phyloP scores from a whole-genome alignment of 2,113 vertebrate species.

The Butorides virescens region DNA sequence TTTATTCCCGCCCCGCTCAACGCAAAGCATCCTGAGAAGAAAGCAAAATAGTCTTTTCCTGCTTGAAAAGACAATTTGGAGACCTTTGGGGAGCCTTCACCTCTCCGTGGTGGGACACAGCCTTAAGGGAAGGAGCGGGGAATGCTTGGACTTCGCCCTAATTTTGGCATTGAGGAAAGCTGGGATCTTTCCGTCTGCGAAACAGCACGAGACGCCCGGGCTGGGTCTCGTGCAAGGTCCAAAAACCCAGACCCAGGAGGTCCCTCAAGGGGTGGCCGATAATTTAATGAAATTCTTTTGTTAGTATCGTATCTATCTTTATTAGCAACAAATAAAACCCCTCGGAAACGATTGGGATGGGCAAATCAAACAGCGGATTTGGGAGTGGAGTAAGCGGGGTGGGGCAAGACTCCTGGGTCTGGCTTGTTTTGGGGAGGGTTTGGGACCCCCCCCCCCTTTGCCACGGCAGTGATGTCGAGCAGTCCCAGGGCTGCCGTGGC shows the following conservation, averaged over 20 bases:
- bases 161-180: neutral
- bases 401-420: neutral
- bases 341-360: neutral
- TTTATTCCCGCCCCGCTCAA: neutral
- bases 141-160: neutral
- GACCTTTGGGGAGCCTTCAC: neutral
- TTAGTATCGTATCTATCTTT: neutral
- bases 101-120: neutral
- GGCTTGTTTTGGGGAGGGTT: neutral
- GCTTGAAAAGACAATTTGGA: neutral
- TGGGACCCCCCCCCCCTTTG: neutral
- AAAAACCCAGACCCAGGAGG: neutral
- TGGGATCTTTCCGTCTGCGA: neutral
- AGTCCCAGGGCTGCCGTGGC: accelerated
- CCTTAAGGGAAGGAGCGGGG: accelerated
- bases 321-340: too few relatives aligned
- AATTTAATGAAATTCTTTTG: neutral
- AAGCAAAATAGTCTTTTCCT: neutral
- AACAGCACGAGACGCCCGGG: neutral
- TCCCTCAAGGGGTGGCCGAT: neutral
- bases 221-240: neutral
- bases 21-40: too few relatives aligned
- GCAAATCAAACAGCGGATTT: neutral
- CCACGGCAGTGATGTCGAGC: accelerated
- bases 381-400: neutral